These are phyloP conservation scores for Apodemus sylvaticus DNA, from an alignment of 2,113 vertebrate species.

Conservation along the genomic window DNA sequence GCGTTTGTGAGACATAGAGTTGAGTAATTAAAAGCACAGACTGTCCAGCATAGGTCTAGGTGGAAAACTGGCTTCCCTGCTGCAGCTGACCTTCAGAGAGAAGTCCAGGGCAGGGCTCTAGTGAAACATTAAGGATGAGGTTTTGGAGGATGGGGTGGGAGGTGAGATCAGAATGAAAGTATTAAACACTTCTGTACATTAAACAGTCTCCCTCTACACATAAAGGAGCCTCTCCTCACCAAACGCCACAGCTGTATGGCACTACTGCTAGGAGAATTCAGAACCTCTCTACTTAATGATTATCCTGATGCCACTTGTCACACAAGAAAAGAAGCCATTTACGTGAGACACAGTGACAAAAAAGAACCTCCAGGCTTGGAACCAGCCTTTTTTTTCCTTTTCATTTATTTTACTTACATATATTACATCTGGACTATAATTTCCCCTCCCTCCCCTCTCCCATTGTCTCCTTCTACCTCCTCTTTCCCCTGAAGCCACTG, in stretches of 20 bases:
- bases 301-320: neutral
- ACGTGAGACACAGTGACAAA: neutral
- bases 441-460: no score
- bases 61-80: no score
- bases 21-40: neutral
- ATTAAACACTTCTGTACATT: no score
- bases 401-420: no score
- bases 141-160: neutral
- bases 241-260: neutral
- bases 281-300: neutral
- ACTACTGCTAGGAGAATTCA: neutral
- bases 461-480: no score
- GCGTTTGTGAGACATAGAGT: neutral
- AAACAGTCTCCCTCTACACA: neutral
- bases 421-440: no score
- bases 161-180: neutral
- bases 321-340: slow-evolving; percentile 28
- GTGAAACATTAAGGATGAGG: neutral
- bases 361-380: neutral
- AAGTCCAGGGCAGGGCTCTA: neutral
- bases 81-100: neutral
- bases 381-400: neutral
- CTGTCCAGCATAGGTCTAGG: neutral
- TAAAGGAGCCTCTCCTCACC: neutral
- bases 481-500: no score